Conservation (phyloP, 2,888 invertebrate species). For the Parthenolecanium corni region DNA sequence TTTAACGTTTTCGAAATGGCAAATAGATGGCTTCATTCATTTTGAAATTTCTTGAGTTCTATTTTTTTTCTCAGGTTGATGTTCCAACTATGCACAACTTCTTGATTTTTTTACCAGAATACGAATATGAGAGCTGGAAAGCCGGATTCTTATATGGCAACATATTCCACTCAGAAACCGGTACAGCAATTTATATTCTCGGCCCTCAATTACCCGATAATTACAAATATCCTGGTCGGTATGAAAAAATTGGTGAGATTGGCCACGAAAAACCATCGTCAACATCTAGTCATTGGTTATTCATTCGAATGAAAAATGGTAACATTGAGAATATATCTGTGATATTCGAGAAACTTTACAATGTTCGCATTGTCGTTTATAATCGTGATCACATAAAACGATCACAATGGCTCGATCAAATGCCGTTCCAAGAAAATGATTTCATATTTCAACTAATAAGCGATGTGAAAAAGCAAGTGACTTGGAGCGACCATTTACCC, state of each 20-base stretch:
- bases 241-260: slow-evolving; percentile 14
- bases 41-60: too few species aligned
- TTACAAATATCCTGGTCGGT: background rate
- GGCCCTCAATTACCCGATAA: background rate
- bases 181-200: slow-evolving; percentile 13
- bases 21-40: too few species aligned
- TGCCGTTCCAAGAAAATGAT: background rate
- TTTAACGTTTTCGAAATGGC: too few species aligned
- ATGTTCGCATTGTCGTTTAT: slow-evolving; percentile 7
- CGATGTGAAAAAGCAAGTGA: slow-evolving; percentile 1
- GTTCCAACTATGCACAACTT: background rate
- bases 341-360: background rate
- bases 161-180: background rate
- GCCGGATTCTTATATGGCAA: slow-evolving; percentile 5
- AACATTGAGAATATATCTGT: background rate
- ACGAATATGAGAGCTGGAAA: background rate
- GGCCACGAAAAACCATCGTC: background rate
- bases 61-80: too few species aligned
- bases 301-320: background rate
- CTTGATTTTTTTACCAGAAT: slow-evolving; percentile 14
- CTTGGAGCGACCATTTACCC: background rate
- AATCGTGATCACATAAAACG: background rate
- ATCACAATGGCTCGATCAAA: slow-evolving; percentile 3
- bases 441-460: slow-evolving; percentile 2
- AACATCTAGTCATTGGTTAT: slow-evolving; percentile 3